Percentiles rank a stretch among this genome's conserved stretches.
Conservation (phyloP, 2,888 invertebrate genomes). For the Vandiemenella viatica region DNA sequence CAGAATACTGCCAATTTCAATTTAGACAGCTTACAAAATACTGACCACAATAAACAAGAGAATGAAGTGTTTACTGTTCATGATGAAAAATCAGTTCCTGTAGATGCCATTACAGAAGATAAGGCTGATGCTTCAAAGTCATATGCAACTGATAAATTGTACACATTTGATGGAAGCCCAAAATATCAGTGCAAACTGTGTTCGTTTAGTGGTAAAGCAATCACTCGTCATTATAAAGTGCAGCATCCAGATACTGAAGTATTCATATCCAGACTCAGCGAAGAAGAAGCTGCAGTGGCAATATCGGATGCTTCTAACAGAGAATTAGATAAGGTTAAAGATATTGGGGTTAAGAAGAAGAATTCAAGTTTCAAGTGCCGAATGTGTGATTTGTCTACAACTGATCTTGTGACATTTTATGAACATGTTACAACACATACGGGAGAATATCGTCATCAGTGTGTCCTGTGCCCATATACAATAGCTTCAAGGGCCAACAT, state of each 20-base stretch:
- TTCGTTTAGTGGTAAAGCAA: conserved; percentile 38
- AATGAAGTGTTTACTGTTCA: no score
- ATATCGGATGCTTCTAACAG: conserved; percentile 36
- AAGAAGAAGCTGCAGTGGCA: conserved; percentile 35
- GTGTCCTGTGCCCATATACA: conserved; percentile 38
- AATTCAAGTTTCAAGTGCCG: conserved; percentile 8
- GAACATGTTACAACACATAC: conserved; percentile 64
- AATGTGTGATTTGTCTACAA: conserved; percentile 11
- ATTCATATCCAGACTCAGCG: conserved; percentile 42
- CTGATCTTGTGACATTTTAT: conserved; percentile 33
- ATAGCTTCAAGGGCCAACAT: conserved; percentile 11
- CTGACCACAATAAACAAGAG: neutral
- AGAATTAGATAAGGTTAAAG: conserved; percentile 28
- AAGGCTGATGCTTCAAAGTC: no score
- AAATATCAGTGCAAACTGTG: conserved; percentile 45
- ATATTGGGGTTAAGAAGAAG: conserved; percentile 23
- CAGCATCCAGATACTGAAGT: conserved; percentile 49
- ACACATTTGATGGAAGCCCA: conserved; percentile 18
- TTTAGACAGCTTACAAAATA: neutral
- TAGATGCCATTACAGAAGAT: no score
- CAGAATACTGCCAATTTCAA: neutral
- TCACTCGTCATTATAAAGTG: conserved; percentile 50
- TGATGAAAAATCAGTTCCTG: no score
- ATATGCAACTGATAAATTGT: neutral
- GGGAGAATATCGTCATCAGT: conserved; percentile 56